Evolutionary conservation across 2,113 vertebrate genomes (phyloP).

Genomic region (Grus americana): DNA sequence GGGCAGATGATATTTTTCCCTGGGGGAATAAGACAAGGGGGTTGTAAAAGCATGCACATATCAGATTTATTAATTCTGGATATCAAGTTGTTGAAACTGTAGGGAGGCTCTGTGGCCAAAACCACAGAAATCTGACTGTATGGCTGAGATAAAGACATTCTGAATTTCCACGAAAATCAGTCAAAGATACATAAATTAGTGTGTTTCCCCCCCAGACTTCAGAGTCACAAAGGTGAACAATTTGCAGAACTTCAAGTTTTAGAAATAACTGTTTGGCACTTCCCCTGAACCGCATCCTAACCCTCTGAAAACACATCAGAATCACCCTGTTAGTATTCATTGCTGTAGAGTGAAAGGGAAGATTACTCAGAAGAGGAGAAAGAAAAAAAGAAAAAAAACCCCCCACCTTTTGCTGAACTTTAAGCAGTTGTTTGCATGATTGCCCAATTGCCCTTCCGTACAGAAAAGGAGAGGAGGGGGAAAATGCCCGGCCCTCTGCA

Average conservation of each 20-base stretch:
- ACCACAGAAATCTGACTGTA: conserved; percentile 26
- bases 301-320: neutral
- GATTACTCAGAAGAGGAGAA: neutral
- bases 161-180: conserved; percentile 27
- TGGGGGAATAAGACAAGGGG: neutral
- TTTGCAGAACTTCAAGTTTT: neutral
- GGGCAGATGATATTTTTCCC: conserved; percentile 39
- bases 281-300: neutral
- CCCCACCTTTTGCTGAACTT: neutral
- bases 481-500: neutral
- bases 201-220: neutral
- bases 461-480: neutral
- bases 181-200: conserved; percentile 40
- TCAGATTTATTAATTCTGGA: conserved; percentile 60
- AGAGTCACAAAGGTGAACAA: neutral
- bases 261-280: neutral
- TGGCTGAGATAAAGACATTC: conserved; percentile 49
- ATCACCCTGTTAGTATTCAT: neutral
- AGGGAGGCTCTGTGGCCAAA: conserved; percentile 49
- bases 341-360: neutral
- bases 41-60: neutral
- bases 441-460: neutral
- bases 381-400: no score
- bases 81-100: conserved; percentile 46
- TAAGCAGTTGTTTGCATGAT: neutral